Percentiles rank a stretch among this genome's conserved stretches.
Conservation (phyloP, 2,888 invertebrate genomes). For the Acronicta aceris region DNA sequence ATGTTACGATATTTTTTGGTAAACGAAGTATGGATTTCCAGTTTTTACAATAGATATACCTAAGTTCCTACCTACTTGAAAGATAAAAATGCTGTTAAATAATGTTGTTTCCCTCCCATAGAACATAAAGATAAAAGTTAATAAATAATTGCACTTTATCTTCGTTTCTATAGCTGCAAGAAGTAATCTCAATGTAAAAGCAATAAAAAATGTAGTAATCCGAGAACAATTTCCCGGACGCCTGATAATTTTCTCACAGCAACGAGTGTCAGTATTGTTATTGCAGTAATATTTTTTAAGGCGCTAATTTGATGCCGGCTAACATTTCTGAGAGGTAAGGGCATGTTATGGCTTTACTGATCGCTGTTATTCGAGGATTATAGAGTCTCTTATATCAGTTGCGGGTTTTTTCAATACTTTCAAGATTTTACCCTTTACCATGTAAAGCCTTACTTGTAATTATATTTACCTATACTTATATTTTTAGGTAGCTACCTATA, state of each 20-base stretch:
- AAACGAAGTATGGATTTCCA: no score
- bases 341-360: slow-evolving; percentile 10
- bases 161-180: slow-evolving; percentile 13
- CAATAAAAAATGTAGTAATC: slow-evolving; percentile 26
- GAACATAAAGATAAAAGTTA: slow-evolving; percentile 9
- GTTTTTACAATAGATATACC: no score
- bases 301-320: slow-evolving; percentile 37
- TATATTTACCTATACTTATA: no score
- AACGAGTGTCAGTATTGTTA: slow-evolving; percentile 40
- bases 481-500: no score
- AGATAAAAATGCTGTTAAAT: slow-evolving; percentile 2
- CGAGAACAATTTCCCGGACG: slow-evolving; percentile 22
- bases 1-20: no score
- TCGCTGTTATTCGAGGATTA: no score
- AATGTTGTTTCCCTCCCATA: slow-evolving; percentile 1
- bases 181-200: slow-evolving; percentile 12
- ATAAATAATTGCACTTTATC: slow-evolving; percentile 25
- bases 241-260: slow-evolving; percentile 54
- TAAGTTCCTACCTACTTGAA: neutral
- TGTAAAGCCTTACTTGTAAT: no score
- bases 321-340: slow-evolving; percentile 26
- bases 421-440: neutral
- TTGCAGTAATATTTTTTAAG: slow-evolving; percentile 37
- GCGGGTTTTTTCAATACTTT: neutral
- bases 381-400: no score